phyloP scores from a whole-genome alignment of 2,888 invertebrate genomes.

The Cryptus viduatorius region DNA sequence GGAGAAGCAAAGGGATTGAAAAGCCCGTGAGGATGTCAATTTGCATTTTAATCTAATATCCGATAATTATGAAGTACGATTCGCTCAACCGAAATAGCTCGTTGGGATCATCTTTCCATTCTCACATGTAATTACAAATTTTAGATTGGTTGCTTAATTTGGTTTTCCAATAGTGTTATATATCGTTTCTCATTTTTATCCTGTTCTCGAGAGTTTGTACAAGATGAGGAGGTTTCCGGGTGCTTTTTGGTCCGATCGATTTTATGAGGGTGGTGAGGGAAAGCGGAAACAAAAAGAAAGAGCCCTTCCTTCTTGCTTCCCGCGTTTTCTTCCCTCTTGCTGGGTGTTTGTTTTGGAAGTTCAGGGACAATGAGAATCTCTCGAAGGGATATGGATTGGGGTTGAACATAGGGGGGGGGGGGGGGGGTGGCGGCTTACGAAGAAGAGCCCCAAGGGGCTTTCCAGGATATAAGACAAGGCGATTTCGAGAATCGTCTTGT shows the following conservation, averaged over 20 bases:
- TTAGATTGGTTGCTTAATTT: neutral
- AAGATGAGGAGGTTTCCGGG: neutral
- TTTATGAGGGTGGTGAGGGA: neutral
- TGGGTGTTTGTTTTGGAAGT: slow-evolving; percentile 21
- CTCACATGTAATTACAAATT: slow-evolving; percentile 32
- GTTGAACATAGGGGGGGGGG: neutral
- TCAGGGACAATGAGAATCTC: slow-evolving; percentile 21
- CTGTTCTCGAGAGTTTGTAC: neutral
- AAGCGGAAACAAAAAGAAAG: slow-evolving; percentile 5
- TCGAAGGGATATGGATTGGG: slow-evolving; percentile 1
- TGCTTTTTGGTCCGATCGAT: neutral
- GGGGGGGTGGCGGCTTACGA: too few relatives aligned
- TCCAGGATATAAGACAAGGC: neutral
- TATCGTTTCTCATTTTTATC: neutral
- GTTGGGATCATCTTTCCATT: slow-evolving; percentile 25
- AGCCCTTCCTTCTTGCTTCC: neutral
- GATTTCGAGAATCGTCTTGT: slow-evolving; percentile 25
- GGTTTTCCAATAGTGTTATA: neutral
- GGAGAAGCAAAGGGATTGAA: slow-evolving; percentile 19
- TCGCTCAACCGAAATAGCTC: neutral
- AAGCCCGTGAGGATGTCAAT: slow-evolving; percentile 65
- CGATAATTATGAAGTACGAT: slow-evolving; percentile 61
- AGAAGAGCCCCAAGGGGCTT: slow-evolving; percentile 14
- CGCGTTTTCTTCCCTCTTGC: neutral
- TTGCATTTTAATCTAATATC: slow-evolving; percentile 74